Percentiles rank a stretch among this genome's conserved stretches.
phyloP scores from a whole-genome alignment of 2,888 invertebrate genomes.

The Eupithecia dodoneata region DNA sequence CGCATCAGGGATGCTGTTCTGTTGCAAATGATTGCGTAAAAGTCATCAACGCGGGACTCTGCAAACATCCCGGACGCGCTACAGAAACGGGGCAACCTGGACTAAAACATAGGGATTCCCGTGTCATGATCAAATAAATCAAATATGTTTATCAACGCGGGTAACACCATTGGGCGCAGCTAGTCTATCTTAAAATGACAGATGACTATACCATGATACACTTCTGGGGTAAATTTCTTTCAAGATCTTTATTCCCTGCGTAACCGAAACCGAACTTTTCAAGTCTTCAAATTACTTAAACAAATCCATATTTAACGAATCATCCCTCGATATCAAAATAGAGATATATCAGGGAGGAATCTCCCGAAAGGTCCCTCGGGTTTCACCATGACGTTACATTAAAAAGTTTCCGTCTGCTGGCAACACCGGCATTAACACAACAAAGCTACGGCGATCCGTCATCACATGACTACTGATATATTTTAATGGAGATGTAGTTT shows the following conservation, averaged over 20 bases:
- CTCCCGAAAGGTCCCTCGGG: constrained; percentile 38
- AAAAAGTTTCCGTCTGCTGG: constrained; percentile 57
- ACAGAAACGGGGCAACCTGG: too few species aligned
- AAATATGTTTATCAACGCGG: too few species aligned
- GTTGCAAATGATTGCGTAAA: too few species aligned
- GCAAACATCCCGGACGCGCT: too few species aligned
- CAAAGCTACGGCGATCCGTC: constrained; percentile 79
- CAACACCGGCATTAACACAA: constrained; percentile 75
- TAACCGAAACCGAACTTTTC: not conserved
- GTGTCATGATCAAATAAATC: too few species aligned
- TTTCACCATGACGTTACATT: constrained; percentile 47
- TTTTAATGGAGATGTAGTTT: constrained; percentile 82
- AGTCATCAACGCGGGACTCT: too few species aligned
- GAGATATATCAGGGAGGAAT: constrained; percentile 37
- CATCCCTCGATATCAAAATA: constrained; percentile 6
- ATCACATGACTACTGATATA: constrained; percentile 82
- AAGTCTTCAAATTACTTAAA: not conserved
- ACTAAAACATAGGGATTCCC: too few species aligned
- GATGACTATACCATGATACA: too few species aligned
- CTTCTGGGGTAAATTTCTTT: not conserved
- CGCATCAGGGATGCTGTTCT: too few species aligned
- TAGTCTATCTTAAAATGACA: too few species aligned
- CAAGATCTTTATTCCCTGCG: not conserved
- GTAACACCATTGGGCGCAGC: too few species aligned
- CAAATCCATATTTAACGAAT: constrained; percentile 2